These are phyloP conservation scores for Ooceraea biroi DNA, from an alignment of 1,140 invertebrate species.

Conservation along the genomic window DNA sequence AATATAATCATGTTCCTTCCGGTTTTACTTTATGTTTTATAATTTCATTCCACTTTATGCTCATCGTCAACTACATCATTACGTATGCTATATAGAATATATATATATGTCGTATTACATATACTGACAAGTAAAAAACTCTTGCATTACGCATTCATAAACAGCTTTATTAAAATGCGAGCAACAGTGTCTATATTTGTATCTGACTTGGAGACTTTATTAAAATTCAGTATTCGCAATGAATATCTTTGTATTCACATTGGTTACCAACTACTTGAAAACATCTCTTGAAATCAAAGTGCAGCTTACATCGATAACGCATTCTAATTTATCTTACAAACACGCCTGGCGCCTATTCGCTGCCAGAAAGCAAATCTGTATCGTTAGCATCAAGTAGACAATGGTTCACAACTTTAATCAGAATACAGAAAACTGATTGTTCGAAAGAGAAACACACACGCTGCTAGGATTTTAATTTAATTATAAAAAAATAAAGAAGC, in stretches of 20 bases:
- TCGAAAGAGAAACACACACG: not conserved
- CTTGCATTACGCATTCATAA: slow-evolving; percentile 1
- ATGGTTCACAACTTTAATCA: not conserved
- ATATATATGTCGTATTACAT: not conserved
- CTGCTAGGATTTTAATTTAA: not conserved
- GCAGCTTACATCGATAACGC: slow-evolving; percentile 20
- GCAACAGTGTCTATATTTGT: not conserved
- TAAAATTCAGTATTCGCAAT: slow-evolving; percentile 20
- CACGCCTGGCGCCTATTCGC: slow-evolving; percentile 17
- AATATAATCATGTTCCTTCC: not conserved
- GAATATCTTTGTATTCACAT: slow-evolving; percentile 8
- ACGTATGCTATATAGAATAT: not conserved
- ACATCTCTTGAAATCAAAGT: not conserved
- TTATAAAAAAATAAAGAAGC: not conserved
- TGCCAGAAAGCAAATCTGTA: not conserved
- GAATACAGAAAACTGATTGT: not conserved
- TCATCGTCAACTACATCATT: not conserved
- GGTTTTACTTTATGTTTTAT: not conserved
- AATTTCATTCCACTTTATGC: not conserved
- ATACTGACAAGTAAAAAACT: not conserved
- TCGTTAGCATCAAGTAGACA: slow-evolving; percentile 18
- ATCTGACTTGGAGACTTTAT: not conserved
- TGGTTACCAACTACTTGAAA: slow-evolving; percentile 13
- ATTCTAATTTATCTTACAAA: slow-evolving; percentile 64
- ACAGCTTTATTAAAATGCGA: slow-evolving; percentile 19